Evolutionary conservation across 2,113 vertebrate genomes (phyloP), one percentile per base, ranked within the genome.

Genomic region (Leptobrachium ailaonicum): DNA sequence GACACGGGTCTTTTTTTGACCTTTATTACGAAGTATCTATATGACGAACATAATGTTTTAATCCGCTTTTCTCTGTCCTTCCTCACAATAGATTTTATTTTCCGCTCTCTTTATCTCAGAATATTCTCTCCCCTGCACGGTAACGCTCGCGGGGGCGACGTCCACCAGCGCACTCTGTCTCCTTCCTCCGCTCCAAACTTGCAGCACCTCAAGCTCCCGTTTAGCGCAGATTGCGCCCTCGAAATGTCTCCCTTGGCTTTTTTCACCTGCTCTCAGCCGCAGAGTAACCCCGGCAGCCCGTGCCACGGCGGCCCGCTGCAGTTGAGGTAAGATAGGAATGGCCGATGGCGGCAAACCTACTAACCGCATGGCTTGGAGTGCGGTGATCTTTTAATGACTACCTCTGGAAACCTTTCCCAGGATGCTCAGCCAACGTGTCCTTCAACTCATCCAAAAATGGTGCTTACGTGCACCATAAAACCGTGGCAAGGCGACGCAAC

Each of bases 91-190:
- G 60, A 60, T n/a, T 6, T 32, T 32, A 32, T 32, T 32, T 50
- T 87, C 82, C 84, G 86, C 87, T 45, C 91, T 76, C 88, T 80
- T 88, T 89, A 90, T 91, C 47, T 8, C 93, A 98, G 96, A 97
- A 96, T 98, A 92, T 97, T 95, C 91, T 93, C 95, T 85, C 85
- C 96, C 85, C 90, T 95, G 87, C 93, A 90, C 89, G 90, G 91
- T 88, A 93, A 93, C 92, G 96, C 94, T 91, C 95, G 96, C 89
- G 94, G 96, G 94, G 95, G 92, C 87, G 96, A 96, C 81, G 91
- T 93, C 88, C 95, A 95, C 83, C 96, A 95, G 87, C 95, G 93
- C 88, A 87, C 89, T 87, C 94, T 95, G 82, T 96, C 94, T 85
- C 94, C 96, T 88, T 89, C 93, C 73, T 94, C 90, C 83, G 90